These are phyloP conservation scores for Garra rufa DNA, from an alignment of 2,113 vertebrate genomes.

Conservation along the genomic window DNA sequence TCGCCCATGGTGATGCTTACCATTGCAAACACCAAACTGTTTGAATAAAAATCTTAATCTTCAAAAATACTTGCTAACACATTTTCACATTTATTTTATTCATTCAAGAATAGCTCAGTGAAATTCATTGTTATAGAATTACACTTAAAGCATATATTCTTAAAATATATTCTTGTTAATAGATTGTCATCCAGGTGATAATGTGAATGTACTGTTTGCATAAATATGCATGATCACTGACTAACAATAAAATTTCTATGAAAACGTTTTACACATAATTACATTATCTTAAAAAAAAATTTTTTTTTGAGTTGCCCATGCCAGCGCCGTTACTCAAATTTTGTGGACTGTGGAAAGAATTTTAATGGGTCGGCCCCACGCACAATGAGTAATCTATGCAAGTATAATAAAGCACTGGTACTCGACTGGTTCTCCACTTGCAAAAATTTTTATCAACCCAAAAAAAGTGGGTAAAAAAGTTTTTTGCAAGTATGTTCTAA, in stretches of 20 bases:
- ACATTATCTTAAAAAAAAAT: background rate
- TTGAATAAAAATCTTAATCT: too few species aligned
- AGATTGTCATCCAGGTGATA: background rate
- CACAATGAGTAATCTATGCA: background rate
- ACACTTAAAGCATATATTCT: background rate
- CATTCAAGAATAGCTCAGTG: background rate
- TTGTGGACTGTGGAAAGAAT: background rate
- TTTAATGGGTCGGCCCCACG: background rate
- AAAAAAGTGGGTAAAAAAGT: background rate
- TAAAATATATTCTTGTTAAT: background rate
- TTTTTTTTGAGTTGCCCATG: background rate
- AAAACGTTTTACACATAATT: background rate
- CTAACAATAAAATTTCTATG: too few species aligned
- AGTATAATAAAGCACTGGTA: background rate
- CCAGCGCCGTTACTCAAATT: background rate
- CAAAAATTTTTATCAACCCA: too few species aligned
- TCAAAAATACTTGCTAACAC: background rate
- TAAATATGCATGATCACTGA: background rate
- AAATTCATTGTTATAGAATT: background rate
- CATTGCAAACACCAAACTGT: too few species aligned
- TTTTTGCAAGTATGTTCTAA: background rate
- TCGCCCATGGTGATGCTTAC: too few species aligned
- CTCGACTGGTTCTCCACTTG: too few species aligned
- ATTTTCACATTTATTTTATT: background rate
- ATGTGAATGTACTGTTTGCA: background rate